Evolutionary conservation across 2,888 invertebrate genomes (phyloP), one percentile per base, ranked within the genome.

Genomic region (Nemapogon koenigi): DNA sequence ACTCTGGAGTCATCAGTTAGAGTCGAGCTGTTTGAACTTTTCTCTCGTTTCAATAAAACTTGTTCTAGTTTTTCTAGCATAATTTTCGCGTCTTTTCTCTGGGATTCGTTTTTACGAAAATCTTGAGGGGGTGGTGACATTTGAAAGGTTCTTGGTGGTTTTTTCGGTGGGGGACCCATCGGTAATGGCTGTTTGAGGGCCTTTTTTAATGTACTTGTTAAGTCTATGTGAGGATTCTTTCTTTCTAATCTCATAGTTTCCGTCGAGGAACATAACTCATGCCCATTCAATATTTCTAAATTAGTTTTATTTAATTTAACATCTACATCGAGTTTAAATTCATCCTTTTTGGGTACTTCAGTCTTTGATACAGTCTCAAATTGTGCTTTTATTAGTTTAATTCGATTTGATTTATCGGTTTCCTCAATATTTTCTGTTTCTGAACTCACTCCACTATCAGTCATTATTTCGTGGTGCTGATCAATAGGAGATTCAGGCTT

Each of bases 121-220:
- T 35, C 41, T 50, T 61, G 62, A 3, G 49, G 50, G 6, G 53
- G 57, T 1, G 65, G 49, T 0, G 57, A 47, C 15, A 46, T 69
- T 25, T 69, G 67, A 49, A 88, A 86, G 1, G 82, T 83, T 44
- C 90, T 62, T 0, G 90, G 90, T 2, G 90, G 90, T 55, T 90
- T 90, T 50, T 85, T 85, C 0, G 90, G 90, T 1, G 90, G 88
- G 3, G 89, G 88, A 0, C 88, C 89, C 3, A 62, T 43, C 0
- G 89, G 89, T 33, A 89, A 52, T 0, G 88, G 88, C 46, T 86
- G 83, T 52, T 83, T 84, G 30, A 88, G 61, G 13, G 86, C 87
- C 43, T 82, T 82, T 53, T 84, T 85, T 22, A 88, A 61, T 1
- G 85, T 86, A 47, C 86, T 86, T 0, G 83, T 78, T 35, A 80